Evolutionary conservation across 2,113 vertebrate genomes (phyloP), one percentile per base, ranked within the genome.

Genomic region (Phylloscopus whistleri): DNA sequence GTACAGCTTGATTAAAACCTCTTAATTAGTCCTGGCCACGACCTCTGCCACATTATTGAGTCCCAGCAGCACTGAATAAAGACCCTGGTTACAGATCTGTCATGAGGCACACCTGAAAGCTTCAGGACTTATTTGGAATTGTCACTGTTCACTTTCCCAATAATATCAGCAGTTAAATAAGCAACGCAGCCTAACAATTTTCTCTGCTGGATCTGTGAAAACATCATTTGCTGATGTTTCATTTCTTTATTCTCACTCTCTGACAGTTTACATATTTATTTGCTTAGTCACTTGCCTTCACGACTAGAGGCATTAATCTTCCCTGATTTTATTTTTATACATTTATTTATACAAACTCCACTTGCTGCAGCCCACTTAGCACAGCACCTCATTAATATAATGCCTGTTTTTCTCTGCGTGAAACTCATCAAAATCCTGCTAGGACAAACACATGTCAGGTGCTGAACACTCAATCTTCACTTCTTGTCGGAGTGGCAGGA

Each of bases 181-280:
- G 41, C 55, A 35, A 56, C 9, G 13, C 26, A 44, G 16, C 16
- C n/a, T 22, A 19, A 22, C 33, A 77, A 13, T 70, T 74, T 73
- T 56, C 70, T 64, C 49, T 15, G 35, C 17, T 73, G 33, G 15
- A 39, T 44, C 35, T n/a, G 24, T n/a, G n/a, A 67, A 91, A 84
- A 17, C 37, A 44, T 33, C 4, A 37, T 39, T 11, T 90, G 53
- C 79, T 77, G 56, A 18, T 66, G 55, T 31, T 62, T 44, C 18
- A 80, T 17, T 60, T 46, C 28, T 74, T 67, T 66, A 33, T 84
- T 76, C 66, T 92, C 55, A 11, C 67, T 33, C 58, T 21, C 4
- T 74, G 70, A 87, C 55, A 87, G 68, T 84, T 87, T 73, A 68
- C 46, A 31, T 68, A 58, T 91, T 88, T 88, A 83, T 94, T 93